phyloP scores from a whole-genome alignment of 2,113 vertebrate genomes.

The Sebastes schlegelii region DNA sequence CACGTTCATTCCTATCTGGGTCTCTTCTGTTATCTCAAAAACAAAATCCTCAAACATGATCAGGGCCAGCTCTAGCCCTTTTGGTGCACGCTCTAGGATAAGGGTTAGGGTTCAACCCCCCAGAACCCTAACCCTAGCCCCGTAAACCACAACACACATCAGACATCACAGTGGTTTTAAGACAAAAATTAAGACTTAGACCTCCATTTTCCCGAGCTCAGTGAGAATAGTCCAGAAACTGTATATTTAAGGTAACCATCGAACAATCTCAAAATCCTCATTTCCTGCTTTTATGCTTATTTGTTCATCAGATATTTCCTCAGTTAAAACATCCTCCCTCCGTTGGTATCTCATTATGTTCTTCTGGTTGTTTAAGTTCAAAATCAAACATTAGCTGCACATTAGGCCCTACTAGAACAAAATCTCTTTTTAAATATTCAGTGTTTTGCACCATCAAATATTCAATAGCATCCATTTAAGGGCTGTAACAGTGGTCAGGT shows the following conservation, averaged over 20 bases:
- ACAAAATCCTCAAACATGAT: slow-evolving; percentile 28
- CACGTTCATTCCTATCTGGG: background rate
- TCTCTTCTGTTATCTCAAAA: slow-evolving; percentile 19
- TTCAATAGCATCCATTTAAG: slow-evolving; percentile 74
- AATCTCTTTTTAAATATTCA: slow-evolving; percentile 75
- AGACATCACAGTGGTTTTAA: too few species aligned
- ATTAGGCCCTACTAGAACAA: slow-evolving; percentile 62
- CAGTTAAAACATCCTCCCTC: slow-evolving; percentile 19
- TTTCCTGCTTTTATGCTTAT: background rate
- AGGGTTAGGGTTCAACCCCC: too few species aligned
- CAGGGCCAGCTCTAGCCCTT: too few species aligned
- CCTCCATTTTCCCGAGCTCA: slow-evolving; percentile 9
- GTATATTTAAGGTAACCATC: background rate
- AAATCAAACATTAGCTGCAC: slow-evolving; percentile 61
- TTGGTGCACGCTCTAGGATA: too few species aligned
- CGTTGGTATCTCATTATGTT: slow-evolving; percentile 22
- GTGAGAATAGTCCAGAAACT: slow-evolving; percentile 1
- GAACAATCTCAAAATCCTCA: background rate
- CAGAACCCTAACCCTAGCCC: too few species aligned
- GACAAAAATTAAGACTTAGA: background rate
- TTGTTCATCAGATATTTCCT: slow-evolving; percentile 40
- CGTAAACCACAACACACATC: too few species aligned
- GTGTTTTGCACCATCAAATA: slow-evolving; percentile 77
- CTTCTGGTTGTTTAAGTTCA: slow-evolving; percentile 21
- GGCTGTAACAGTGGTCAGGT: slow-evolving; percentile 63